A percentile compares a stretch with the other conserved stretches of the same genome.
These are phyloP conservation scores for Conopomorpha cramerella DNA, from an alignment of 1,140 invertebrate genomes.

Conservation along the genomic window DNA sequence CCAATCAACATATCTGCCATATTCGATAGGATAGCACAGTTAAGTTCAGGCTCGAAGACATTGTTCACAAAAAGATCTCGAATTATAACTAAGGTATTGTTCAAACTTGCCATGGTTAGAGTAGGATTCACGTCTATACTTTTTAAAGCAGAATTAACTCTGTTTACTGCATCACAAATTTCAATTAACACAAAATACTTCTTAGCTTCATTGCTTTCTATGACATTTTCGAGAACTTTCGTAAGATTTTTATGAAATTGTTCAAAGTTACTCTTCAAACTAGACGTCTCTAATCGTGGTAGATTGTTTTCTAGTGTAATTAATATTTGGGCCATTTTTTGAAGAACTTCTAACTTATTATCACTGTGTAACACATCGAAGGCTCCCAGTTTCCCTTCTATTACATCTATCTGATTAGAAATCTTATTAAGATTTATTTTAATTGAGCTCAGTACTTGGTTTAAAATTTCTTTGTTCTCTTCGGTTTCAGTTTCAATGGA, in stretches of 20 bases:
- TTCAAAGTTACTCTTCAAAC: conserved; percentile 22
- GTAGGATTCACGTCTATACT: conserved; percentile 21
- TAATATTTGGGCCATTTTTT: conserved; percentile 58
- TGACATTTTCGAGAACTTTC: conserved; percentile 48
- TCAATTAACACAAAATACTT: conserved; percentile 40
- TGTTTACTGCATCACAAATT: conserved; percentile 35
- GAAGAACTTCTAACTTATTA: conserved; percentile 50
- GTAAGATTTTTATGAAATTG: conserved; percentile 44
- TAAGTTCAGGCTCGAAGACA: conserved; percentile 27
- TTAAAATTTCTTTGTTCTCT: conserved; percentile 18
- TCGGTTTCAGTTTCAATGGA: conserved; percentile 20
- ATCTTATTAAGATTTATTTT: conserved; percentile 33
- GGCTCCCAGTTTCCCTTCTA: conserved; percentile 26
- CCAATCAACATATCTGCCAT: conserved; percentile 39
- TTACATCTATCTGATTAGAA: conserved; percentile 21
- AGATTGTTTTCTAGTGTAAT: conserved; percentile 49
- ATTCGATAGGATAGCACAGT: conserved; percentile 23
- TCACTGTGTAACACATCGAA: conserved; percentile 44
- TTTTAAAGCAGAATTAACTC: conserved; percentile 28
- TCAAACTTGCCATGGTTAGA: conserved; percentile 25
- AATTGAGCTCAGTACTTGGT: conserved; percentile 21
- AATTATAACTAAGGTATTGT: conserved; percentile 32
- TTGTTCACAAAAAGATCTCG: conserved; percentile 25
- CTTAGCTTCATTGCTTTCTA: conserved; percentile 39
- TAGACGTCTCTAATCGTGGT: conserved; percentile 16